Conservation (phyloP, 2,797 vertebrate species). For the Sparus aurata region DNA sequence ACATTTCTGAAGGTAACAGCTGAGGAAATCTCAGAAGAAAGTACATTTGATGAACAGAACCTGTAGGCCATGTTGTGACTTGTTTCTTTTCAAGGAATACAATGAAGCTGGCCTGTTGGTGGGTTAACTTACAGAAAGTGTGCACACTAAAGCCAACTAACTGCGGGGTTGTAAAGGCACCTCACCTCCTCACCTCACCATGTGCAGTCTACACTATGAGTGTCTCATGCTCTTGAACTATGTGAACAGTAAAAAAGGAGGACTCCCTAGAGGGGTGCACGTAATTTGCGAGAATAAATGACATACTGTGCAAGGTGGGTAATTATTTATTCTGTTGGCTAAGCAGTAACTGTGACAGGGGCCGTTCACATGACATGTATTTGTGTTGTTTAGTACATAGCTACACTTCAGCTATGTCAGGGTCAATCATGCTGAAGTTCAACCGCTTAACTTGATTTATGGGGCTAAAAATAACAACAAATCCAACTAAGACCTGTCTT, state of each 20-base stretch:
- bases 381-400: not conserved
- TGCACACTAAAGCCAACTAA: not conserved
- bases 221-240: not conserved
- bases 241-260: conserved; percentile 3
- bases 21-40: not conserved
- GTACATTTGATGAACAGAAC: not conserved
- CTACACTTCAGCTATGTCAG: not conserved
- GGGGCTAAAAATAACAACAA: conserved; percentile 27
- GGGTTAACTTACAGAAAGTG: no score
- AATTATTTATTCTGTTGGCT: not conserved
- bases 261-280: not conserved
- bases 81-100: not conserved
- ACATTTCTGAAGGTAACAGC: no score
- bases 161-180: not conserved
- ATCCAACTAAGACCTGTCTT: not conserved
- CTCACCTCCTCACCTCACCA: no score
- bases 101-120: no score
- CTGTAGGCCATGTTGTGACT: not conserved
- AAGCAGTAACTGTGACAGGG: conserved; percentile 1
- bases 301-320: not conserved
- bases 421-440: conserved; percentile 10
- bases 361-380: not conserved
- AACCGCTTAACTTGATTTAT: conserved; percentile 37
- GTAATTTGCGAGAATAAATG: not conserved
- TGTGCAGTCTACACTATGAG: not conserved